Evolutionary conservation across 2,888 invertebrate species (phyloP).

Genomic region (Allophyes oxyacanthae): DNA sequence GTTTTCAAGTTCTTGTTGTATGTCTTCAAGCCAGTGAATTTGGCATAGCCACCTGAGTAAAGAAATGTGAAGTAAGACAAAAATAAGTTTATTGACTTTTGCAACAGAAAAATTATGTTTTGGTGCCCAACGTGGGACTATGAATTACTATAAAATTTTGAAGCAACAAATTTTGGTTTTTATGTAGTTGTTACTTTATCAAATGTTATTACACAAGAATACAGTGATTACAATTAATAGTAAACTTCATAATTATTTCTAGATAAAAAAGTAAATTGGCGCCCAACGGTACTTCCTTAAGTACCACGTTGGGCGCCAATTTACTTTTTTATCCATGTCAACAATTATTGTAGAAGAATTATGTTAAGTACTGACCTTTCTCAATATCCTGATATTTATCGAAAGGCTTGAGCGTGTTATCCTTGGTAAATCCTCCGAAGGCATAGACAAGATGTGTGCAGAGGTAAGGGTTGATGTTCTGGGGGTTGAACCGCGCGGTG

Average conservation of each 20-base stretch:
- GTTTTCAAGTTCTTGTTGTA: conserved; percentile 98
- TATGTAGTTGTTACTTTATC: too few relatives aligned
- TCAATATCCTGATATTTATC: conserved; percentile 99
- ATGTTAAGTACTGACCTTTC: conserved; percentile 94
- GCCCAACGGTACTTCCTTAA: conserved; percentile 2
- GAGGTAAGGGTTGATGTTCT: conserved; percentile 98
- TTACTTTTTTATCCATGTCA: not conserved
- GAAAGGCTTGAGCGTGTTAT: conserved; percentile 96
- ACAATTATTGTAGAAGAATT: not conserved
- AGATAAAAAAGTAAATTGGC: too few relatives aligned
- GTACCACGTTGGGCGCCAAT: too few relatives aligned
- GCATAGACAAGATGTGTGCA: conserved; percentile 98
- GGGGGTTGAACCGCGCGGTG: conserved; percentile 96
- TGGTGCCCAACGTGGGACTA: conserved; percentile 16
- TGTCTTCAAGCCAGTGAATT: conserved; percentile 97
- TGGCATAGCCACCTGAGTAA: conserved; percentile 95
- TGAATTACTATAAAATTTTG: too few relatives aligned
- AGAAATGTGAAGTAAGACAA: not conserved
- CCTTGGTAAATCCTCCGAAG: conserved; percentile 97
- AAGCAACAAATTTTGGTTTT: not conserved
- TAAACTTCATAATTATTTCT: too few relatives aligned
- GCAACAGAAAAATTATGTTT: too few relatives aligned
- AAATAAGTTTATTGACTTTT: too few relatives aligned
- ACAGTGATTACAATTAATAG: too few relatives aligned
- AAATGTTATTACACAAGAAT: too few relatives aligned